Evolutionary conservation across 1,140 invertebrate species (phyloP), one percentile per base, ranked within the genome.

Genomic region (Drosophila sproati): DNA sequence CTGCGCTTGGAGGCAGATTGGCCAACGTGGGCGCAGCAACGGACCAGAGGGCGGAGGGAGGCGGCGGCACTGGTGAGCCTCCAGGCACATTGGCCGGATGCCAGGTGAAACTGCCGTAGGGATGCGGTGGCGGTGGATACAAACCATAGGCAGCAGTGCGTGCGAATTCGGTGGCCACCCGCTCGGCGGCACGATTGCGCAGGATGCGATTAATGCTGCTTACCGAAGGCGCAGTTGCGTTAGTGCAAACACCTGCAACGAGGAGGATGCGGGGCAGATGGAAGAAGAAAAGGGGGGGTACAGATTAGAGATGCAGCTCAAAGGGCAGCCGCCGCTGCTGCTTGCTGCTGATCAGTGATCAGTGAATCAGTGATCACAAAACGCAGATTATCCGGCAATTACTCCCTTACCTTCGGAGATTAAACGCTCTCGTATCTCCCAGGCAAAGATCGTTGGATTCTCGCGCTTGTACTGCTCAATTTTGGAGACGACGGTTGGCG

Each of bases 391-490:
- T 56, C 60, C 39, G 32, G 73, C 82, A 86, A 86, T 86, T 86
- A 86, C 80, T 37, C 39, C 20, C 93, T 95, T 95, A 98, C 97
- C 97, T 96, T 98, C 98, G 50, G 97, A 97, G 89, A 98, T 98
- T 72, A 98, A 95, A 92, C 97, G 95, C 93, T 98, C 98, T 31
- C 98, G 94, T 78, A 98, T 98, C 94, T 98, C 98, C 98, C 98
- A 98, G 29, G 98, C 98, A 94, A 98, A 98, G 93, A 99, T 98
- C 62, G 98, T 98, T n/a, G 97, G 98, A 93, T 98, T 98, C 93
- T 98, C 97, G 72, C 98, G 93, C 94, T 98, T 98, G 94, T 98
- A 98, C 93, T 98, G 97, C 93, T 98, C 98, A 91, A 98, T 98
- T 94, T 98, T 98, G 70, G 97, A 96, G 39, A 98, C 98, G 47